Evolutionary conservation across 1,140 invertebrate genomes (phyloP).

Genomic region (Mya arenaria): DNA sequence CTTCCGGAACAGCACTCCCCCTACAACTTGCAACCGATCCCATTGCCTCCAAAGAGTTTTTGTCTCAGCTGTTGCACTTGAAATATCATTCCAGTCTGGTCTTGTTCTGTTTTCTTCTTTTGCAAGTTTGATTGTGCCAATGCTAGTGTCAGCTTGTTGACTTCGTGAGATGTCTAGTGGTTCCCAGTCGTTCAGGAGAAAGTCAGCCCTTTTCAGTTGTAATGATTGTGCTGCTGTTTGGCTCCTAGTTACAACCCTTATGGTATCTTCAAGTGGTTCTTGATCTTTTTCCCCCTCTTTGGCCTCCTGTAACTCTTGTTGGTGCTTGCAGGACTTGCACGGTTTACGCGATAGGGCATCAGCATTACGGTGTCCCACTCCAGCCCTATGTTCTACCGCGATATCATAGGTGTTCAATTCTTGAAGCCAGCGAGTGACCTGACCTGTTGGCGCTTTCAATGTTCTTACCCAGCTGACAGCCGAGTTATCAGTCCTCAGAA

Average conservation of each 20-base stretch:
- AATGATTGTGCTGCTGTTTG: no score
- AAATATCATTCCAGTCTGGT: background rate
- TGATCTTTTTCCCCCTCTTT: background rate
- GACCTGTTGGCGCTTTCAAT: background rate
- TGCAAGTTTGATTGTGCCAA: background rate
- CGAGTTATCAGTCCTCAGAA: constrained; percentile 62
- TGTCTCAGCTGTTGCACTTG: background rate
- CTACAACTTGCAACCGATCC: background rate
- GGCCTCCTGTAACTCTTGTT: background rate
- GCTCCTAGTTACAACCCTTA: no score
- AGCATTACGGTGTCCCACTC: constrained; percentile 1
- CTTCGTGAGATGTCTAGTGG: background rate
- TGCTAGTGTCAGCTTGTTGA: background rate
- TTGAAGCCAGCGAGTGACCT: constrained; percentile 33
- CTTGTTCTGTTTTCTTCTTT: background rate
- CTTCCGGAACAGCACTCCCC: background rate
- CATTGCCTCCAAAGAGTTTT: background rate
- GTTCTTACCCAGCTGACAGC: constrained; percentile 31
- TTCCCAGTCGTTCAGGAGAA: no score
- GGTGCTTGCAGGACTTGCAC: constrained; percentile 4
- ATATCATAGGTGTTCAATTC: constrained; percentile 7
- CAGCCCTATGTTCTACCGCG: background rate
- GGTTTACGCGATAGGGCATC: constrained; percentile 37
- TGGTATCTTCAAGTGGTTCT: no score
- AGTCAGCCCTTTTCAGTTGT: no score